phyloP scores from a whole-genome alignment of 1,140 invertebrate species.

The Zaprionus nigranus region DNA sequence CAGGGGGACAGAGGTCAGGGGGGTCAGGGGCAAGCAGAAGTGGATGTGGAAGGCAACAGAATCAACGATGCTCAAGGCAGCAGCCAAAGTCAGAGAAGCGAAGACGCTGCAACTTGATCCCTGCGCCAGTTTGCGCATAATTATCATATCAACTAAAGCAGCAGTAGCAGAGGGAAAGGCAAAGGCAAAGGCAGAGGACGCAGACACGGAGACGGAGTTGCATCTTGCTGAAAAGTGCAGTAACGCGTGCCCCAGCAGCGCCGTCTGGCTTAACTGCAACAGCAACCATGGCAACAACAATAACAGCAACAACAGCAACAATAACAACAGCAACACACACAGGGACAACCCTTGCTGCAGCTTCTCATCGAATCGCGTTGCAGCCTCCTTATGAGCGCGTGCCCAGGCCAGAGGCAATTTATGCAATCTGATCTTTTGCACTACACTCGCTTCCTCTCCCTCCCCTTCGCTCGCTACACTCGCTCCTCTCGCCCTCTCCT shows the following conservation, averaged over 20 bases:
- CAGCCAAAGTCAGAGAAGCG: neutral
- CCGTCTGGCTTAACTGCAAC: neutral
- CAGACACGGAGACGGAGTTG: neutral
- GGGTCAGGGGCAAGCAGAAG: neutral
- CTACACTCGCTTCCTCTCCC: neutral
- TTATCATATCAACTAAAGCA: constrained; percentile 63
- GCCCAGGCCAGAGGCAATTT: constrained; percentile 18
- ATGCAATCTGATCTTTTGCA: constrained; percentile 42
- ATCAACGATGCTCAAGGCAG: neutral
- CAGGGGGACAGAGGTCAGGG: neutral
- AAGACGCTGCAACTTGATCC: constrained; percentile 43
- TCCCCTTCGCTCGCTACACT: neutral
- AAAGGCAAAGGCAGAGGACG: neutral
- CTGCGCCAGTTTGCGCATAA: constrained; percentile 58
- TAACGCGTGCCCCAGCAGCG: constrained; percentile 25
- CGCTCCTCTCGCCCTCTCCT: neutral
- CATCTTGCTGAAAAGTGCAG: constrained; percentile 30
- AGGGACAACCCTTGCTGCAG: constrained; percentile 29
- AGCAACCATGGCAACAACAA: neutral
- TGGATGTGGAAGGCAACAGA: neutral
- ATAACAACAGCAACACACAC: neutral
- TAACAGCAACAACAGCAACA: neutral
- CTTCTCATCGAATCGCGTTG: constrained; percentile 7
- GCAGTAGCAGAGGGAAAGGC: neutral
- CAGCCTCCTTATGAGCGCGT: constrained; percentile 29